These are phyloP conservation scores for Diacarnus erythraeanus DNA, from an alignment of 37 sponge, comb jelly and placozoan species.

Conservation along the genomic window DNA sequence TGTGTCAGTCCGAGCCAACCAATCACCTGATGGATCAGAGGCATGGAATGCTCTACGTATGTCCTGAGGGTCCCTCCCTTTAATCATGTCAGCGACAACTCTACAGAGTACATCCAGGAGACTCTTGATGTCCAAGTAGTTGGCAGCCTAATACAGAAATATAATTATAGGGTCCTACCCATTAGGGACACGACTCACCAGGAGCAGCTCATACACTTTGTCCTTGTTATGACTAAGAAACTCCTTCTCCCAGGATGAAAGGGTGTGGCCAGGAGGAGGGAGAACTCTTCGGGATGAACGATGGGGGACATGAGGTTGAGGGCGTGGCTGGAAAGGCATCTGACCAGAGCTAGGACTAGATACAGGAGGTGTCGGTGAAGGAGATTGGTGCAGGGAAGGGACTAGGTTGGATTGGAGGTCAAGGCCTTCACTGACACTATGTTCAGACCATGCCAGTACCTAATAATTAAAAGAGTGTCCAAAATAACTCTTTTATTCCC, in stretches of 20 bases:
- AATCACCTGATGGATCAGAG: slow-evolving; percentile 27
- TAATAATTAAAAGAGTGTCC: neutral
- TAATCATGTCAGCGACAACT: slow-evolving; percentile 55
- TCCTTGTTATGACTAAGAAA: slow-evolving; percentile 52
- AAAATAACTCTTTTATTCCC: no score
- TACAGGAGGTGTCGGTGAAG: neutral
- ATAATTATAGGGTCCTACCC: neutral
- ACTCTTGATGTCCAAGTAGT: slow-evolving; percentile 64
- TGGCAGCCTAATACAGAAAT: slow-evolving; percentile 49
- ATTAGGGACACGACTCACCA: slow-evolving; percentile 26
- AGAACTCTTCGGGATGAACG: neutral
- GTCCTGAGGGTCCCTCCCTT: slow-evolving; percentile 63
- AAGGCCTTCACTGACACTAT: slow-evolving; percentile 10
- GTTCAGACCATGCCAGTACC: slow-evolving; percentile 57
- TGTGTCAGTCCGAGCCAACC: neutral
- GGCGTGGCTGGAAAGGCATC: slow-evolving; percentile 40
- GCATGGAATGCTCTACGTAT: slow-evolving; percentile 57
- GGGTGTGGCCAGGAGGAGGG: slow-evolving; percentile 40
- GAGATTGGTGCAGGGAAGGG: no score
- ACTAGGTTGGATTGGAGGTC: neutral
- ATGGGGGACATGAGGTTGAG: slow-evolving; percentile 52
- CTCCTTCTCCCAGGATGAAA: slow-evolving; percentile 56
- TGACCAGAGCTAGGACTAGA: slow-evolving; percentile 11
- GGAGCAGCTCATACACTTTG: slow-evolving; percentile 52
- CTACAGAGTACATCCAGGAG: slow-evolving; percentile 55